Base-by-base conservation (phyloP, 1,140 invertebrate species). In the Neotoxoptera formosana region DNA sequence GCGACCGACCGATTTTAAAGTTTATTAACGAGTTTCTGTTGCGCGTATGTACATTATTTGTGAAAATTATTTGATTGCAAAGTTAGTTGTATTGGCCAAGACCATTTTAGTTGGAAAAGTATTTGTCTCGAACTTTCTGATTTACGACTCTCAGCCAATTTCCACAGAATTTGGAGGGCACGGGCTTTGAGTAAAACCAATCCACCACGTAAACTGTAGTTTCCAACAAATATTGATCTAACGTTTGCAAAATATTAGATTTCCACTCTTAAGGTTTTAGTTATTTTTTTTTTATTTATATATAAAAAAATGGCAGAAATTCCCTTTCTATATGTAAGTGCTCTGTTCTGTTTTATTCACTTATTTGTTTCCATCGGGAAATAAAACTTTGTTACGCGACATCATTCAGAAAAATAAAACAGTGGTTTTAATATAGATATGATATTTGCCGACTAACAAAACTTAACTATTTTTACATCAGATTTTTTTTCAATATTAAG, bases 61-160 rank as follows among this genome's bases (percentile, higher is more conserved):
- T 34, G 91, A 83, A 92, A 92, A 92, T 81, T 47, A 92, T 92
- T 92, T 83, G 91, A 92, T 92, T 83, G 67, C 76, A 92, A 92
- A 92, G 91, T 92, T 92, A 48, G 90, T 17, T n/a, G 34, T 89
- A 89, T 53, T 36, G 88, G 88, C 34, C 51, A 56, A 89, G 8
- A 89, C 34, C 51, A 36, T 89, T 89, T 89, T 56, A 89, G 51
- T 91, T 81, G 67, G n/a, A 83, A 92, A 83, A 81, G 91, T 92
- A 81, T 92, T 48, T 81, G 67, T 81, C 67, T 83, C 76, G 47
- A 83, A 92, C 60, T 92, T 92, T 92, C 76, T 92, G 91, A 92
- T 92, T 92, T 92, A 92, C 67, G 67, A 92, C 76, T 81, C n/a
- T 89, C 51, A 34, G 23, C 48, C 88, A 89, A 89, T 89, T 53